A percentile compares a stretch with the other conserved stretches of the same genome.
These are phyloP conservation scores for Gymnogyps californianus DNA, from an alignment of 2,113 vertebrate species.

Conservation along the genomic window DNA sequence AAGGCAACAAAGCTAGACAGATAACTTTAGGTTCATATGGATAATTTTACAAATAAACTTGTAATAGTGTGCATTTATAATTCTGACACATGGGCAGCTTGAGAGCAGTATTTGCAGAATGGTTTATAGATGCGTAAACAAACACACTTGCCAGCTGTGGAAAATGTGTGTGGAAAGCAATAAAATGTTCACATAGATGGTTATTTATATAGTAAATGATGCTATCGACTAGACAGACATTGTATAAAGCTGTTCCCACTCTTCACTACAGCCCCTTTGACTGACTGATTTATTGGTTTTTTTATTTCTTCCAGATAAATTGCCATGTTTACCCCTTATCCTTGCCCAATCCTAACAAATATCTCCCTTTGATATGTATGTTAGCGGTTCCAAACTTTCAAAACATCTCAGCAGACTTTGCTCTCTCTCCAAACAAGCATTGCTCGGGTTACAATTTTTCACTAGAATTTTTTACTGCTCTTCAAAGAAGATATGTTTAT, in stretches of 20 bases:
- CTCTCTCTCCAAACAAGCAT: not conserved
- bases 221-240: conserved; percentile 13
- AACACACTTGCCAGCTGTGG: conserved; percentile 54
- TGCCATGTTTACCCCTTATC: not conserved
- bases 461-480: not conserved
- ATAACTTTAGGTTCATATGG: not conserved
- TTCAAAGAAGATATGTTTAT: not conserved
- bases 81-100: conserved; percentile 33
- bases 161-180: conserved; percentile 50
- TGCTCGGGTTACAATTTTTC: not conserved
- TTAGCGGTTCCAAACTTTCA: not conserved
- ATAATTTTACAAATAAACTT: conserved; percentile 46
- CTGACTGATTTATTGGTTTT: not conserved
- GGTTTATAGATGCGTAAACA: conserved; percentile 50
- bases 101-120: conserved; percentile 53
- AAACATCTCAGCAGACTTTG: not conserved
- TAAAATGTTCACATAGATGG: conserved; percentile 25
- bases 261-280: not conserved
- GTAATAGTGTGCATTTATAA: conserved; percentile 23
- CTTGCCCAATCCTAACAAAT: not conserved
- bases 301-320: not conserved
- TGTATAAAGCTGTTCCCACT: conserved; percentile 2
- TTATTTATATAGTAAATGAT: conserved; percentile 59
- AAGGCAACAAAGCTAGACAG: not conserved
- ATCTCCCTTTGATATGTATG: not conserved